Percentiles rank a stretch among this genome's conserved stretches.
Evolutionary conservation across 2,797 vertebrate genomes (phyloP).

Genomic region (Sorex maritimensis): DNA sequence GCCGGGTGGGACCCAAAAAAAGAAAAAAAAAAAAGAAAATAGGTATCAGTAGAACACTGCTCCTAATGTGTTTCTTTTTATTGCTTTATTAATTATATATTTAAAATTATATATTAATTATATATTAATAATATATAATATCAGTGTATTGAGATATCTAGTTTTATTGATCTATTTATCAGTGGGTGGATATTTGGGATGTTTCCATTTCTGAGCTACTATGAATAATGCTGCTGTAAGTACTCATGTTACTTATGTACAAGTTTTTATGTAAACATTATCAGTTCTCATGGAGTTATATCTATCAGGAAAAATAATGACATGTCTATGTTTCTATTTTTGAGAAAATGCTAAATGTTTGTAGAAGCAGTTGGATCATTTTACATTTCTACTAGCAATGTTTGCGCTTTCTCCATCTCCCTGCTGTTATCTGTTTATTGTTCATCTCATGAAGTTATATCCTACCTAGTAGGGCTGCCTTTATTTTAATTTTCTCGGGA

Average conservation of each 20-base stretch:
- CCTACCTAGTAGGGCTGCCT: neutral
- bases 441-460: neutral
- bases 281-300: neutral
- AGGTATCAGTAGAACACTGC: neutral
- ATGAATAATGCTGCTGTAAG: neutral
- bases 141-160: neutral
- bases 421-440: neutral
- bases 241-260: neutral
- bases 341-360: neutral
- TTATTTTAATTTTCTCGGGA: constrained; percentile 35
- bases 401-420: neutral
- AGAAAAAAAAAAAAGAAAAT: too few species aligned
- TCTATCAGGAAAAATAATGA: neutral
- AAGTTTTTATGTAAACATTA: neutral
- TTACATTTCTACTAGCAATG: neutral
- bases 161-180: neutral
- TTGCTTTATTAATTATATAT: neutral
- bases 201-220: neutral
- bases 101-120: too few species aligned
- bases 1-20: too few species aligned
- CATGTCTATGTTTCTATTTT: neutral
- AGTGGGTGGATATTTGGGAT: neutral
- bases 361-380: neutral
- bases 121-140: too few species aligned
- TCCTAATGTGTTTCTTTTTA: neutral